These are phyloP conservation scores for Ptychoptera albimana DNA, from an alignment of 2,888 invertebrate species.

Conservation along the genomic window DNA sequence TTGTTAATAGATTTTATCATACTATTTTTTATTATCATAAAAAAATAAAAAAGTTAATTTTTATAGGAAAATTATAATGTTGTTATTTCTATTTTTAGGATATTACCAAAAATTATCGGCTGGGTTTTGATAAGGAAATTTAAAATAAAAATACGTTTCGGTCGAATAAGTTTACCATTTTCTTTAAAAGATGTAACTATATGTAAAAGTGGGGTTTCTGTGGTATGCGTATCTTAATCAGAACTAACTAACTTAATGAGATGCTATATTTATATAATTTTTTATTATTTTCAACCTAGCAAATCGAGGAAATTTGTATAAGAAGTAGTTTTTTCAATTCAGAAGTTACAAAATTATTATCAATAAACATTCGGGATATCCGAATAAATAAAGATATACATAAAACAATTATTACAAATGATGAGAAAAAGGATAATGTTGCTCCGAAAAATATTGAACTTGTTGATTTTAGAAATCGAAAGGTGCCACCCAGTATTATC, in stretches of 20 bases:
- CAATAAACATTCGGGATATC: slow-evolving; percentile 66
- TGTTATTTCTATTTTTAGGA: slow-evolving; percentile 35
- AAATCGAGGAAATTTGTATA: slow-evolving; percentile 70
- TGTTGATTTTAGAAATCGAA: slow-evolving; percentile 54
- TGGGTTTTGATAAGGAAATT: slow-evolving; percentile 69
- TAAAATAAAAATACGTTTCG: slow-evolving; percentile 62
- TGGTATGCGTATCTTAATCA: slow-evolving; percentile 38
- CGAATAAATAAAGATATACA: slow-evolving; percentile 64
- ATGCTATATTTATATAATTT: not conserved
- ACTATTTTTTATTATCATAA: too few relatives aligned
- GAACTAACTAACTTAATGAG: not conserved
- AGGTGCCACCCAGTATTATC: slow-evolving; percentile 62
- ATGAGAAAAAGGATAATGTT: not conserved
- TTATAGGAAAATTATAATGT: not conserved
- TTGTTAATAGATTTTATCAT: not conserved
- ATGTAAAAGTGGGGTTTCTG: slow-evolving; percentile 59
- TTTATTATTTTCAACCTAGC: slow-evolving; percentile 35
- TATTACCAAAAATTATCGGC: slow-evolving; percentile 58
- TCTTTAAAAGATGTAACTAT: slow-evolving; percentile 66
- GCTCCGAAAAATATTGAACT: slow-evolving; percentile 17
- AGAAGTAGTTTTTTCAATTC: slow-evolving; percentile 79
- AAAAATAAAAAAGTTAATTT: too few relatives aligned
- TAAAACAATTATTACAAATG: slow-evolving; percentile 19
- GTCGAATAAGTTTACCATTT: slow-evolving; percentile 66
- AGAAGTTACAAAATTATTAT: slow-evolving; percentile 69